phyloP scores from a whole-genome alignment of 2,113 vertebrate genomes.

The Sorex fumeus region DNA sequence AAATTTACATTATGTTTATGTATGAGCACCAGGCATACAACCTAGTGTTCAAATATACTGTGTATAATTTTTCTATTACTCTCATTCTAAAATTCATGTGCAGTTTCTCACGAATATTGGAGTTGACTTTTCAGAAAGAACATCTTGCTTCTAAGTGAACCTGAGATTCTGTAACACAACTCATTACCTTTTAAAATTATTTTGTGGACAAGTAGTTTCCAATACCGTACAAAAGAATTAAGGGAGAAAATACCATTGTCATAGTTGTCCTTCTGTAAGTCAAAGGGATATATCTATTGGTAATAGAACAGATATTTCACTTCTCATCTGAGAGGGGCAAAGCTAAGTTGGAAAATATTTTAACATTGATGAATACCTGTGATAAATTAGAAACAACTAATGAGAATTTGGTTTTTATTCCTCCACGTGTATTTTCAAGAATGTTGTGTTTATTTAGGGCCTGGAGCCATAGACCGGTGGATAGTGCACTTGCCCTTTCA shows the following conservation, averaged over 20 bases:
- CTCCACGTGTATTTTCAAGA: too few relatives aligned
- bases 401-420: neutral
- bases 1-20: conserved; percentile 83
- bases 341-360: conserved; percentile 21
- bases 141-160: conserved; percentile 69
- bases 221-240: neutral
- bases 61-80: conserved; percentile 77
- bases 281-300: neutral
- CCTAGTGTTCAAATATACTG: conserved; percentile 57
- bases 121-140: conserved; percentile 75
- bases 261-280: neutral
- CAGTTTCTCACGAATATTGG: conserved; percentile 71
- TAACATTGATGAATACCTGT: conserved; percentile 18
- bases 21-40: conserved; percentile 75
- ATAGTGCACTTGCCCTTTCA: too few relatives aligned
- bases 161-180: conserved; percentile 70
- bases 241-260: neutral
- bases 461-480: too few relatives aligned
- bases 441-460: too few relatives aligned
- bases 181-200: conserved; percentile 38
- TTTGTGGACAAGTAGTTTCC: conserved; percentile 44
- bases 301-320: neutral
- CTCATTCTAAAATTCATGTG: conserved; percentile 72
- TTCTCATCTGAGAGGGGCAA: conserved; percentile 44
- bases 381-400: neutral